Conservation (phyloP, 2,888 invertebrate species). For the Morpho deidamia region DNA sequence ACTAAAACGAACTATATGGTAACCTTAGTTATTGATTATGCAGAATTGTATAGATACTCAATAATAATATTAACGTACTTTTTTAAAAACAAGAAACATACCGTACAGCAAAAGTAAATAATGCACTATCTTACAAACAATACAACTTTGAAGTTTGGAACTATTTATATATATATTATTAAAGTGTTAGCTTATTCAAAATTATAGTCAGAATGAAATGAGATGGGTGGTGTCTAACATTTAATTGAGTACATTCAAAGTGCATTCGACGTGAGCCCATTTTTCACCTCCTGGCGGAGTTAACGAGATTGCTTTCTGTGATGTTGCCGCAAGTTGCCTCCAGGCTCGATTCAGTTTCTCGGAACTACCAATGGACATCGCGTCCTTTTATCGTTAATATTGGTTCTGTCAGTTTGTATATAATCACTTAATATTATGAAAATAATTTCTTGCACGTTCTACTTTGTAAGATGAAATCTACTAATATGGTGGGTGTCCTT, state of each 20-base stretch:
- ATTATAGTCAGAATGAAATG: conserved; percentile 15
- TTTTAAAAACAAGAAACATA: too few species aligned
- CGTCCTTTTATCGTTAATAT: conserved; percentile 46
- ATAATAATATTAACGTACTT: too few species aligned
- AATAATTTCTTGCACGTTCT: too few species aligned
- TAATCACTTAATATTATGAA: too few species aligned
- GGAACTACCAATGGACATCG: conserved; percentile 42
- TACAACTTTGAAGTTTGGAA: too few species aligned
- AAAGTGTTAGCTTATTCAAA: neutral
- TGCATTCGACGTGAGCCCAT: conserved; percentile 42
- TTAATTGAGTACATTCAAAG: conserved; percentile 50
- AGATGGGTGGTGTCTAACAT: conserved; percentile 38
- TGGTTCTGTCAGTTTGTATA: conserved; percentile 40
- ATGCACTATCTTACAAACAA: too few species aligned
- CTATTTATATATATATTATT: neutral
- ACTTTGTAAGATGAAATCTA: too few species aligned
- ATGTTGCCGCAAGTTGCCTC: conserved; percentile 64
- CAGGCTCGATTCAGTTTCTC: conserved; percentile 61
- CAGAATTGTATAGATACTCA: too few species aligned
- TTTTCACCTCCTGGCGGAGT: conserved; percentile 59
- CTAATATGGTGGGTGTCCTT: too few species aligned
- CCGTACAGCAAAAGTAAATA: too few species aligned
- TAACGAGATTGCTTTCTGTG: conserved; percentile 64
- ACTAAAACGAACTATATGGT: too few species aligned
- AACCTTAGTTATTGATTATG: too few species aligned